Conservation (phyloP, 2,113 vertebrate species). For the Columba janthina region DNA sequence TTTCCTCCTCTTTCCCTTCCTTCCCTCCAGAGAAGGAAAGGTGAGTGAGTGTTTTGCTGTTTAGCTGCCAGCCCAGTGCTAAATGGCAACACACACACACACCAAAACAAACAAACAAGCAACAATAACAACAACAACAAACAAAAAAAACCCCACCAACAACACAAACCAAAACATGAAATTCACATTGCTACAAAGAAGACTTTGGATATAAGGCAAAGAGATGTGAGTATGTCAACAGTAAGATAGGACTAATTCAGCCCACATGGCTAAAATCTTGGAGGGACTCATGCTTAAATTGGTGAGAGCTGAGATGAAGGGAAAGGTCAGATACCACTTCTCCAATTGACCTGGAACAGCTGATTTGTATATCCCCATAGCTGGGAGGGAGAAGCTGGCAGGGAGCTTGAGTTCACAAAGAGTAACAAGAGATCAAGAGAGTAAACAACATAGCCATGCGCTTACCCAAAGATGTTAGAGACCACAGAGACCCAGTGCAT, state of each 20-base stretch:
- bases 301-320: neutral
- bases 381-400: neutral
- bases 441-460: neutral
- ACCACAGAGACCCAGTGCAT: neutral
- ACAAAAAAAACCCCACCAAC: neutral
- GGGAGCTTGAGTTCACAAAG: neutral
- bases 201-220: neutral
- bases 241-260: neutral
- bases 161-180: too few species aligned
- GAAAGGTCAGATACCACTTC: neutral
- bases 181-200: neutral
- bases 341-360: neutral
- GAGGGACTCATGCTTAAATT: neutral
- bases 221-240: neutral
- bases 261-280: neutral
- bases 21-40: too few species aligned
- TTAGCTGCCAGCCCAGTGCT: too few species aligned
- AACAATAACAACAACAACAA: neutral
- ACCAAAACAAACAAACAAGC: neutral
- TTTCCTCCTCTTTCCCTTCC: too few species aligned
- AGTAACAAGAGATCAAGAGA: neutral
- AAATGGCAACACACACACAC: too few species aligned
- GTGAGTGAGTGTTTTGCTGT: too few species aligned
- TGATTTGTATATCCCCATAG: neutral
- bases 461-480: neutral